Evolutionary conservation across 2,113 vertebrate genomes (phyloP).

Genomic region (Podarcis cretensis): DNA sequence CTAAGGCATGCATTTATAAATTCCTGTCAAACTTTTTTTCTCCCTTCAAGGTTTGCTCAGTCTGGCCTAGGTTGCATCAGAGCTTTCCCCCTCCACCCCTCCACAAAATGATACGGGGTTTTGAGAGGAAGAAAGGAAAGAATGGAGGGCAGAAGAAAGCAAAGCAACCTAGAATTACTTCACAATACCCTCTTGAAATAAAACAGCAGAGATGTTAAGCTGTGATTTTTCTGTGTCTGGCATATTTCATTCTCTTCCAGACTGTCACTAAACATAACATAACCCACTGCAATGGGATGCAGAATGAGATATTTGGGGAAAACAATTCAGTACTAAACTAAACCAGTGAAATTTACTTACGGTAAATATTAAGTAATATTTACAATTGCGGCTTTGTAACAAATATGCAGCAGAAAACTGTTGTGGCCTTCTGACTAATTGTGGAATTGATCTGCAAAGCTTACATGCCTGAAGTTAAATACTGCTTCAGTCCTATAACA

Average conservation of each 20-base stretch:
- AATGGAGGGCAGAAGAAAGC: background rate
- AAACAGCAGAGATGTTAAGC: background rate
- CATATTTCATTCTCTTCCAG: background rate
- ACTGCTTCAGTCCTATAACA: background rate
- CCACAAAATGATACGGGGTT: conserved; percentile 2
- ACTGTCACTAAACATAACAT: background rate
- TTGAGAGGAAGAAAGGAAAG: background rate
- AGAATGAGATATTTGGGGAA: background rate
- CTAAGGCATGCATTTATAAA: conserved; percentile 76
- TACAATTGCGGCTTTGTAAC: too few relatives aligned
- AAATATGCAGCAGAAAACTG: background rate
- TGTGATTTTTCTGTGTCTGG: background rate
- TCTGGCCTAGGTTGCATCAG: conserved; percentile 4
- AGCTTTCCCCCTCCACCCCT: background rate
- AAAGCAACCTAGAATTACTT: background rate
- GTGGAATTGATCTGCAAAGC: background rate
- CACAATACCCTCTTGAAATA: background rate
- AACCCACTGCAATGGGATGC: background rate
- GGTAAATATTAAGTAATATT: background rate
- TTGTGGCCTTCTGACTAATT: background rate
- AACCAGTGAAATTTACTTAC: background rate
- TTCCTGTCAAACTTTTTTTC: conserved; percentile 76
- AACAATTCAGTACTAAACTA: background rate
- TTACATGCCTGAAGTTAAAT: background rate
- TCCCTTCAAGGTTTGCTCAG: conserved; percentile 26